A percentile compares a stretch with the other conserved stretches of the same genome.
phyloP scores from a whole-genome alignment of 2,888 invertebrate species.

The Cheilosia vulpina region DNA sequence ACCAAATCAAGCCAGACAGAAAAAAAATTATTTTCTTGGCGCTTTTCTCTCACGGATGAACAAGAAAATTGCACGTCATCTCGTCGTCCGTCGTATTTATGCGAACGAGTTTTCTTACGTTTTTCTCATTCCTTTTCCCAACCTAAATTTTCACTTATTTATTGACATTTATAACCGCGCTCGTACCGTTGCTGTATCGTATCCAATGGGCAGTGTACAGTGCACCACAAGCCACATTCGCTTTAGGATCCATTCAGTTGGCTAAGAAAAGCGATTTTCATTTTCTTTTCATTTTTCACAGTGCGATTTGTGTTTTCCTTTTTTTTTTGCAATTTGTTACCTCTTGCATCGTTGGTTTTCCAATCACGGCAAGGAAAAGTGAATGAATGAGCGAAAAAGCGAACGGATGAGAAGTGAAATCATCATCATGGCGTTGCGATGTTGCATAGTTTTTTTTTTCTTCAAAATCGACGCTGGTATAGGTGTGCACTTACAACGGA shows the following conservation, averaged over 20 bases:
- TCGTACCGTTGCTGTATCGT: constrained; percentile 38
- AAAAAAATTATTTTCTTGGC: constrained; percentile 18
- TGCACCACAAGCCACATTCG: constrained; percentile 44
- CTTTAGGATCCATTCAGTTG: constrained; percentile 65
- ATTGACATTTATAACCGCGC: constrained; percentile 69
- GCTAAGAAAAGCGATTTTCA: constrained; percentile 72
- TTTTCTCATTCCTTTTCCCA: constrained; percentile 56
- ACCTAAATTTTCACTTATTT: constrained; percentile 75
- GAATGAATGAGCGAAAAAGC: constrained; percentile 72
- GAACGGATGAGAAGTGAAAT: constrained; percentile 74
- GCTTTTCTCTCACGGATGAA: constrained; percentile 51
- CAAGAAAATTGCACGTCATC: constrained; percentile 68
- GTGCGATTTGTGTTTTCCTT: constrained; percentile 29
- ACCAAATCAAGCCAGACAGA: constrained; percentile 35
- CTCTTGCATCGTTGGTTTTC: constrained; percentile 68
- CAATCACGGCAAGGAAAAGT: constrained; percentile 73
- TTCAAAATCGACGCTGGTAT: constrained; percentile 1
- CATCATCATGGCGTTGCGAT: constrained; percentile 47
- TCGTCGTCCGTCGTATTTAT: constrained; percentile 14
- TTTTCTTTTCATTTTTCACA: constrained; percentile 57
- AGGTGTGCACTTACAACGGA: constrained; percentile 52
- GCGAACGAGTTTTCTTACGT: constrained; percentile 34
- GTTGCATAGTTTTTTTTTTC: constrained; percentile 22
- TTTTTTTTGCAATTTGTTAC: constrained; percentile 51
- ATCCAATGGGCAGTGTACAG: constrained; percentile 60